These are phyloP conservation scores for Heteropelma amictum DNA, from an alignment of 2,888 invertebrate genomes.

Conservation along the genomic window DNA sequence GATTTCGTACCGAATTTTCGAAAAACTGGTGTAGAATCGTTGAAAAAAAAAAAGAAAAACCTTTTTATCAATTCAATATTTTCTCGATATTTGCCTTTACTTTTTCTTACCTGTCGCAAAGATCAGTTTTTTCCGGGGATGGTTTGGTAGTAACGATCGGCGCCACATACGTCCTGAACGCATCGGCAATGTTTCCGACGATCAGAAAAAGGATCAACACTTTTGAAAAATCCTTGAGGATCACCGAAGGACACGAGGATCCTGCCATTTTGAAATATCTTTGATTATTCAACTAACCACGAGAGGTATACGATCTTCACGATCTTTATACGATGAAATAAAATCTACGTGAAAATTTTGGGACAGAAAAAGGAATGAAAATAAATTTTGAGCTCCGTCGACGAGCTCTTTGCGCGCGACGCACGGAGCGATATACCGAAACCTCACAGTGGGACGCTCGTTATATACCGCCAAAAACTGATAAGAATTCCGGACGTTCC, in stretches of 20 bases:
- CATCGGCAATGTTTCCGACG: conserved; percentile 1
- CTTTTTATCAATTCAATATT: neutral
- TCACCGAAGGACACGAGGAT: neutral
- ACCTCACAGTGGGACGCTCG: conserved; percentile 47
- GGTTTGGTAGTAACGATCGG: too few species aligned
- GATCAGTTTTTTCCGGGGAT: too few species aligned
- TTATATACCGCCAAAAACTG: conserved; percentile 58
- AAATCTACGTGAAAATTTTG: too few species aligned
- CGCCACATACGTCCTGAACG: too few species aligned
- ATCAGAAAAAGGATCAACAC: conserved; percentile 10
- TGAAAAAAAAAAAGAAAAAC: too few species aligned
- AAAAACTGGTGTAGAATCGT: too few species aligned
- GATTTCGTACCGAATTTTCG: too few species aligned
- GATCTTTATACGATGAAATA: too few species aligned
- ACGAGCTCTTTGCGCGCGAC: conserved; percentile 35
- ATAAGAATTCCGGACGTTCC: conserved; percentile 42
- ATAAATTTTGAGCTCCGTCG: conserved; percentile 32
- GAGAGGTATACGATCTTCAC: too few species aligned
- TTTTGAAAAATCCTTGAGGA: neutral
- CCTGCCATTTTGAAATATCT: conserved; percentile 27
- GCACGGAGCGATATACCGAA: conserved; percentile 39
- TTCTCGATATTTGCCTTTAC: neutral
- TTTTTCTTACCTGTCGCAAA: conserved; percentile 41
- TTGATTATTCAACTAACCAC: too few species aligned
- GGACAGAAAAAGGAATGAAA: too few species aligned